Conservation (phyloP, 2,888 invertebrate species). For the Rosalia funebris region DNA sequence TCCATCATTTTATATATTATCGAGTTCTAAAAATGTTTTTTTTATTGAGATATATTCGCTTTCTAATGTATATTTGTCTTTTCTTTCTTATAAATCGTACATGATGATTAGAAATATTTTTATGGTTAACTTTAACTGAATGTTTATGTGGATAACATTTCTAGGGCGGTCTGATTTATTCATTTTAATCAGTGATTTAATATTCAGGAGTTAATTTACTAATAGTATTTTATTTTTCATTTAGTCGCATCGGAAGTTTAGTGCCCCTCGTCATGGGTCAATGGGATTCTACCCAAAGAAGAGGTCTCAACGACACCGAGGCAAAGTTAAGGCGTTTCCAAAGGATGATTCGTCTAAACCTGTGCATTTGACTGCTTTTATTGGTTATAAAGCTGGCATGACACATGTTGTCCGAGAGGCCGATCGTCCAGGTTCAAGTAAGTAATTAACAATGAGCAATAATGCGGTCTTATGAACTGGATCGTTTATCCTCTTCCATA, state of each 20-base stretch:
- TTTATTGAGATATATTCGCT: no score
- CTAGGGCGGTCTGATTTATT: slow-evolving; percentile 81
- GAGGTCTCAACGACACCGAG: slow-evolving; percentile 94
- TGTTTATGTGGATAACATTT: slow-evolving; percentile 70
- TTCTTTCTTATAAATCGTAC: no score
- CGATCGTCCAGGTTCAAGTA: slow-evolving; percentile 98
- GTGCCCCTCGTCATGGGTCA: slow-evolving; percentile 99
- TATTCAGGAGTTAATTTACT: no score
- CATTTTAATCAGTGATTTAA: slow-evolving; percentile 1
- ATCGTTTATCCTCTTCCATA: no score
- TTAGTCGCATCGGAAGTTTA: slow-evolving; percentile 99
- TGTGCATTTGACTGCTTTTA: slow-evolving; percentile 96
- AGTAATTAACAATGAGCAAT: no score
- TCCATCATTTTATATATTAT: no score
- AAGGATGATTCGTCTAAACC: slow-evolving; percentile 97
- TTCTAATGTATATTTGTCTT: no score
- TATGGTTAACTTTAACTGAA: slow-evolving; percentile 75
- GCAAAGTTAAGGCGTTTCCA: slow-evolving; percentile 99
- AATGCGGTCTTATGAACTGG: no score
- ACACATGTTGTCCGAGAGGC: slow-evolving; percentile 99
- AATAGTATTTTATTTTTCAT: slow-evolving; percentile 58
- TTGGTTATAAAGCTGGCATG: slow-evolving; percentile 99
- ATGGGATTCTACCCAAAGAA: slow-evolving; percentile 99
- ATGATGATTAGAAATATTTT: slow-evolving; percentile 75
- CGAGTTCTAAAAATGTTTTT: no score